Evolutionary conservation across 2,113 vertebrate genomes (phyloP), one percentile per base, ranked within the genome.

Genomic region (Semnornis frantzii): DNA sequence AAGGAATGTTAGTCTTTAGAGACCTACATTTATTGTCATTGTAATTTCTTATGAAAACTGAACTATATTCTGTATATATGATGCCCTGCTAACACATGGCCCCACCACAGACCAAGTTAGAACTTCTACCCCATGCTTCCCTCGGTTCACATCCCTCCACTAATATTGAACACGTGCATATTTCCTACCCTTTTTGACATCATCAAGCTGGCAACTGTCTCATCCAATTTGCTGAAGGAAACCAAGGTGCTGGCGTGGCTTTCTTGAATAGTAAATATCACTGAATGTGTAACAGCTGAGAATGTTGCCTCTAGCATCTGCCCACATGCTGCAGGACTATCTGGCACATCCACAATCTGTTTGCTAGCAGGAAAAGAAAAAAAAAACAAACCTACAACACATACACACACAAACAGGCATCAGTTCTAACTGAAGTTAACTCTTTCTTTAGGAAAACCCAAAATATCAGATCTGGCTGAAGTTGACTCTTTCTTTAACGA

Each of bases 231-330:
- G 25, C 77, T 83, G 89, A 62, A 87, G 75, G 58, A 94, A 87
- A 84, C 75, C 65, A 91, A 89, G 84, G 87, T 72, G 66, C 34
- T 90, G 79, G 69, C 82, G 19, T 37, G 58, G 73, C 87, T 74
- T 92, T 95, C 87, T 11, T 89, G 82, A 91, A 59, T 72, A 83
- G 83, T 79, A 90, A 95, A 90, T 80, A 91, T 86, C 77, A 46
- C 87, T 50, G 79, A 63, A 72, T 37, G 48, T 77, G 72, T 85
- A 92, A 86, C 89, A 94, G 77, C 88, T 95, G 85, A 92, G 73
- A 82, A 76, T 73, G 84, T 76, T 90, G 83, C 92, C 92, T 84
- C 66, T 86, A 76, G 92, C 88, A 92, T 93, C 93, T 96, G 93
- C 92, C 90, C 93, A 97, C 82, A 44, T 86, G 83, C 94, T 94